Evolutionary conservation across 2,888 invertebrate species (phyloP).

Genomic region (Copidosoma aretas): DNA sequence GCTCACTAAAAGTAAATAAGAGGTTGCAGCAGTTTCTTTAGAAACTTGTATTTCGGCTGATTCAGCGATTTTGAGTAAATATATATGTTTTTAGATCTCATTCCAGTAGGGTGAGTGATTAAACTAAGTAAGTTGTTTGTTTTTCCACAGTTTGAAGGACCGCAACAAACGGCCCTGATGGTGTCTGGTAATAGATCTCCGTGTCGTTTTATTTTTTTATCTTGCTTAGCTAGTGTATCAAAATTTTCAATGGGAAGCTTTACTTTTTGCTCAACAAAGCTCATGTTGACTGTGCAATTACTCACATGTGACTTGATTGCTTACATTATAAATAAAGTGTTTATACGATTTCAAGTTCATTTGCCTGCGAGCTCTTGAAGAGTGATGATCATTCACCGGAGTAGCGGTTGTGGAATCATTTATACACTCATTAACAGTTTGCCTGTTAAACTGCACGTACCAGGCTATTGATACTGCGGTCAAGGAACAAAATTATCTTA

Average conservation of each 20-base stretch:
- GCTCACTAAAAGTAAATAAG: conserved; percentile 23
- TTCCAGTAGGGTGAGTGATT: conserved; percentile 16
- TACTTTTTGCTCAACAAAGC: neutral
- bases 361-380: neutral
- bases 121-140: conserved; percentile 11
- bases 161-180: conserved; percentile 16
- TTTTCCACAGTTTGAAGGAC: conserved; percentile 16
- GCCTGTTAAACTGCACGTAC: conserved; percentile 42
- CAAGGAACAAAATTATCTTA: conserved; percentile 48
- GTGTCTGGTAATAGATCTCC: conserved; percentile 14
- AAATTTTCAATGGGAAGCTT: conserved; percentile 9
- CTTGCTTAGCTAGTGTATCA: neutral
- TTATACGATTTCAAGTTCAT: conserved; percentile 2
- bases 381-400: conserved; percentile 3
- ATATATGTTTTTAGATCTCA: conserved; percentile 13
- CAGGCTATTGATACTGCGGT: conserved; percentile 50
- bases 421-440: conserved; percentile 38
- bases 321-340: neutral
- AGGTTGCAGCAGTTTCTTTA: neutral
- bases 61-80: conserved; percentile 14
- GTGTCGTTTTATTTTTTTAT: conserved; percentile 6
- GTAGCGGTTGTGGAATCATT: neutral
- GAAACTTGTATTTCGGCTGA: conserved; percentile 18
- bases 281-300: neutral
- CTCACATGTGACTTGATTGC: neutral